Percentiles rank a stretch among this genome's conserved stretches.
Evolutionary conservation across 2,888 invertebrate species (phyloP).

Genomic region (Euclidia mi): DNA sequence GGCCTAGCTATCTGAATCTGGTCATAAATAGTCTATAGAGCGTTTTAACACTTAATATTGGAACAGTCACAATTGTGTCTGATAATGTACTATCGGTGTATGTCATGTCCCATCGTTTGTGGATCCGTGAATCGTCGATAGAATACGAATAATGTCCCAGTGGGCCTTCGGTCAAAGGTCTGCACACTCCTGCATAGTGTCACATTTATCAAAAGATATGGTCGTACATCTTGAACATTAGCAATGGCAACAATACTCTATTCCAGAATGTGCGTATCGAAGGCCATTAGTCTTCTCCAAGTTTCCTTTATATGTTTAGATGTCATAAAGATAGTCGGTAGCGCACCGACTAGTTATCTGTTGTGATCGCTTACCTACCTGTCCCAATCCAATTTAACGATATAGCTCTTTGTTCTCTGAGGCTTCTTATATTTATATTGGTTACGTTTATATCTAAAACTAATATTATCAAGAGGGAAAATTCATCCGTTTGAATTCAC

Average conservation of each 20-base stretch:
- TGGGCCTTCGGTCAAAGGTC: conserved; percentile 68
- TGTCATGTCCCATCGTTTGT: conserved; percentile 47
- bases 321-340: conserved; percentile 83
- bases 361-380: conserved; percentile 79
- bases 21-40: conserved; percentile 30
- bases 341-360: conserved; percentile 74
- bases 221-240: conserved; percentile 71
- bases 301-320: conserved; percentile 85
- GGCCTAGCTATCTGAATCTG: conserved; percentile 18
- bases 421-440: conserved; percentile 31
- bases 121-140: conserved; percentile 52
- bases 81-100: conserved; percentile 43
- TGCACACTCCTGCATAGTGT: conserved; percentile 59
- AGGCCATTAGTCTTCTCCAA: conserved; percentile 81
- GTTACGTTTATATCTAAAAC: no score
- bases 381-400: conserved; percentile 74
- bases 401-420: conserved; percentile 63
- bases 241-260: conserved; percentile 77
- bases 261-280: conserved; percentile 83
- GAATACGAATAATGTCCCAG: conserved; percentile 64
- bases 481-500: no score
- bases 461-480: no score
- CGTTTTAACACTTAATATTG: conserved; percentile 26
- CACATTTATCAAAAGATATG: conserved; percentile 77
- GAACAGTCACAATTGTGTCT: conserved; percentile 25